Evolutionary conservation across 2,797 vertebrate genomes (phyloP), one percentile per base, ranked within the genome.

Genomic region (Acomys russatus): DNA sequence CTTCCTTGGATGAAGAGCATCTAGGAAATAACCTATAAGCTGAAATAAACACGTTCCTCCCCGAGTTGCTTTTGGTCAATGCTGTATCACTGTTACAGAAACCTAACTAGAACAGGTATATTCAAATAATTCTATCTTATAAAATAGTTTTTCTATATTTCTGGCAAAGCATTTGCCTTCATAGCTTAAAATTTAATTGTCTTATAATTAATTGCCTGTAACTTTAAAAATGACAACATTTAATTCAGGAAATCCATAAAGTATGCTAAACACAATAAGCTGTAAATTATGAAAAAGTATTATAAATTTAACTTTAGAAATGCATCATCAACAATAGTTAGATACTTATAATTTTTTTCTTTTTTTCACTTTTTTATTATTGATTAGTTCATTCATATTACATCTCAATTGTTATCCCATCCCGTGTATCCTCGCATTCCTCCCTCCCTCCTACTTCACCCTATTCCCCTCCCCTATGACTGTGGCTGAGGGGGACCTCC

Each of bases 191-290:
- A 35, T 93, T 93, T 78, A 28, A 59, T 92, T 87, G 0, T n/a
- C n/a, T n/a, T 83, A 87, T 44, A 96, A 74, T 94, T 90, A 76
- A 77, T 95, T 93, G 15, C 17, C 49, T 76, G 3, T 93, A 83
- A 92, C 4, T 94, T 35, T 54, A n/a, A 33, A 87, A 89, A 89
- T 85, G 35, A 71, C 23, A 94, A 49, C 23, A 87, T 92, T 30
- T 77, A 71, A 30, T 63, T 92, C 38, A 92, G 51, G 66, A 88
- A 94, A 74, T 85, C 76, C 17, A 78, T 59, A 59, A 79, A 73
- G 30, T 70, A 11, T 79, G 10, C 68, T 86, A 95, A 95, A 61
- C 77, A 18, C 18, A n/a, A 79, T 86, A 30, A 77, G 82, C 18
- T 91, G 10, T 30, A 70, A 94, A 33, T 28, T 91, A 91, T 77